Evolutionary conservation across 2,113 vertebrate genomes (phyloP), one percentile per base, ranked within the genome.

Genomic region (Acrocephalus arundinaceus): DNA sequence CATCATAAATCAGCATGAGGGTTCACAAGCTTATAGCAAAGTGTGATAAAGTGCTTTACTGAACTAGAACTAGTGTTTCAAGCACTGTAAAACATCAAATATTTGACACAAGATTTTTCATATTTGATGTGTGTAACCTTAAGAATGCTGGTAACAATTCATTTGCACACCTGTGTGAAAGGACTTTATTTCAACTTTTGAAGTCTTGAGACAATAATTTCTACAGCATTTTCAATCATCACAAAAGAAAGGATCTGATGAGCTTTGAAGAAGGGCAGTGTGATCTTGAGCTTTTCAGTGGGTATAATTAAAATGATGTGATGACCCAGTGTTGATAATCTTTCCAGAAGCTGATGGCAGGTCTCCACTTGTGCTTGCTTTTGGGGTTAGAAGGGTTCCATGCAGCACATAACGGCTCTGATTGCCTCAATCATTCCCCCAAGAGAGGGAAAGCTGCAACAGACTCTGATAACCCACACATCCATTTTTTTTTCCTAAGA

Each of bases 341-440:
- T 59, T 76, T 75, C 17, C 25, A 61, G 46, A 25, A 72, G 45
- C 9, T 83, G 35, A 27, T 41, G 41, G 9, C 6, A 17, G 48
- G 12, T 59, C 22, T 72, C 10, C 23, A 11, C 11, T 72, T 72
- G 12, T 33, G 30, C 14, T 63, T 59, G 7, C 6, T 68, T 52
- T 75, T 39, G 18, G 35, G 13, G 10, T 16, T 13, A 48, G 49
- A 65, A 66, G 10, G 24, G 12, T 11, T 67, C 24, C 63, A 25
- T 1, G 0, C 6, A n/a, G 9, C 11, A 6, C 0, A 0, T 24
- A 31, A 28, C 3, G 68, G 11, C 15, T 24, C 27, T 66, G n/a
- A 28, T 31, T 67, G 4, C 30, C 33, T 27, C 5, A 37, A 31
- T 25, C 15, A 25, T 54, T 35, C 2, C 18, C 7, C 2, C 37